phyloP scores from a whole-genome alignment of 2,797 vertebrate genomes.

The Percopsis omiscomaycus region DNA sequence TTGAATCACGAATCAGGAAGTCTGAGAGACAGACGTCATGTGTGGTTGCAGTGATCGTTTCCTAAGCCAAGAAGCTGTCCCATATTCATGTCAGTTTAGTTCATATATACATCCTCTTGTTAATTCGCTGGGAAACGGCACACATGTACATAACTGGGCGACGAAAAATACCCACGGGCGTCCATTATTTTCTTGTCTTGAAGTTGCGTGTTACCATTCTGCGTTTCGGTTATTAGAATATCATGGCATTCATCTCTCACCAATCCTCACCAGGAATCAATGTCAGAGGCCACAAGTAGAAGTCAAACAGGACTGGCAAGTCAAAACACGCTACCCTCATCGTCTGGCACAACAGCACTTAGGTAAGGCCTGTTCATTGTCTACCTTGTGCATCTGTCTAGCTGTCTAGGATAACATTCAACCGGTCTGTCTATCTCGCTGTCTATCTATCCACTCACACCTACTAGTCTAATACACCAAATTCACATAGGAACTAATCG shows the following conservation, averaged over 20 bases:
- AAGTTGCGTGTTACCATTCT: constrained; percentile 6
- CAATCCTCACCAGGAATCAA: constrained; percentile 48
- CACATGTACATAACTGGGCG: constrained; percentile 21
- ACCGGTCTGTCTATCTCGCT: neutral
- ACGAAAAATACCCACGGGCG: constrained; percentile 16
- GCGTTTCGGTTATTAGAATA: constrained; percentile 7
- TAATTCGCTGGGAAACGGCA: constrained; percentile 30
- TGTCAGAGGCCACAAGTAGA: constrained; percentile 33
- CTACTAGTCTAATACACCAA: no score
- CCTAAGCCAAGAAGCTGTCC: constrained; percentile 35
- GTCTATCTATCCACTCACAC: no score
- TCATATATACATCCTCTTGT: constrained; percentile 30
- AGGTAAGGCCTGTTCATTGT: constrained; percentile 54
- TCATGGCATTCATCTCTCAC: constrained; percentile 8
- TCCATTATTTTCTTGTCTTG: constrained; percentile 2
- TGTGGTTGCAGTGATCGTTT: constrained; percentile 26
- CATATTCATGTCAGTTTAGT: neutral
- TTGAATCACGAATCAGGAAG: constrained; percentile 48
- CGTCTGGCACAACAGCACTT: constrained; percentile 25
- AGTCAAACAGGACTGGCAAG: constrained; percentile 15
- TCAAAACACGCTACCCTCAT: constrained; percentile 37
- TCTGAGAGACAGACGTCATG: constrained; percentile 44
- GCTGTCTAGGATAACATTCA: neutral
- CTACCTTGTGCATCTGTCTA: neutral
- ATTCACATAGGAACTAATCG: no score